A percentile compares a stretch with the other conserved stretches of the same genome.
Conservation (phyloP, 1,140 invertebrate genomes). For the Elysia chlorotica region DNA sequence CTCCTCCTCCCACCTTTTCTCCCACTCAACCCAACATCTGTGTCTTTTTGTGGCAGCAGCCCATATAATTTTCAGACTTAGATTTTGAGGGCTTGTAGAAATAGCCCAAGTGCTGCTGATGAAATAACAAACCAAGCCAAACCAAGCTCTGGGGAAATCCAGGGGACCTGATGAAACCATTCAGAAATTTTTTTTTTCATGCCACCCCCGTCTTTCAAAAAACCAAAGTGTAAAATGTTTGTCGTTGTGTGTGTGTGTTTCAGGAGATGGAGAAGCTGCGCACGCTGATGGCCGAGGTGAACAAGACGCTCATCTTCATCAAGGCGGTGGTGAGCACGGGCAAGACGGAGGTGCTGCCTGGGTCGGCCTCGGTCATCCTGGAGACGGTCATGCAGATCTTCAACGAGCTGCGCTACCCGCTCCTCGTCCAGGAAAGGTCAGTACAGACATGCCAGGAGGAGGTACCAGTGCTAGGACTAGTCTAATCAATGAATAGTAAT, state of each 20-base stretch:
- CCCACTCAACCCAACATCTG: background rate
- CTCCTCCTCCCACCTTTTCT: background rate
- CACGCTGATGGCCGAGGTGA: conserved; percentile 52
- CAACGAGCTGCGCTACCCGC: conserved; percentile 71
- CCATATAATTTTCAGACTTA: background rate
- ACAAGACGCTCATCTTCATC: conserved; percentile 78
- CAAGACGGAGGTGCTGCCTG: conserved; percentile 88
- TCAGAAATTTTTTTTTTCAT: background rate
- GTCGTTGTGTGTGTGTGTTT: background rate
- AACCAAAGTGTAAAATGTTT: background rate
- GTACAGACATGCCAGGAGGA: too few species aligned
- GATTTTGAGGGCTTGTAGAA: background rate
- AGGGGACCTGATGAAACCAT: background rate
- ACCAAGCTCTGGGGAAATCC: background rate
- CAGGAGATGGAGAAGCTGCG: conserved; percentile 54
- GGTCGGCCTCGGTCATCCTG: conserved; percentile 88
- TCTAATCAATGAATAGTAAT: too few species aligned
- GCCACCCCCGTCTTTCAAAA: background rate
- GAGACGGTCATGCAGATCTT: conserved; percentile 90
- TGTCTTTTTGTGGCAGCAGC: background rate
- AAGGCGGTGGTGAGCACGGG: conserved; percentile 86
- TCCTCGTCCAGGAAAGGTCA: conserved; percentile 76
- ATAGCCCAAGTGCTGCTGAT: background rate
- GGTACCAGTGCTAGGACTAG: too few species aligned
- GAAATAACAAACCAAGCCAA: background rate